A percentile compares a stretch with the other conserved stretches of the same genome.
Evolutionary conservation across 2,797 vertebrate species (phyloP).

Genomic region (Smutsia temminckii): DNA sequence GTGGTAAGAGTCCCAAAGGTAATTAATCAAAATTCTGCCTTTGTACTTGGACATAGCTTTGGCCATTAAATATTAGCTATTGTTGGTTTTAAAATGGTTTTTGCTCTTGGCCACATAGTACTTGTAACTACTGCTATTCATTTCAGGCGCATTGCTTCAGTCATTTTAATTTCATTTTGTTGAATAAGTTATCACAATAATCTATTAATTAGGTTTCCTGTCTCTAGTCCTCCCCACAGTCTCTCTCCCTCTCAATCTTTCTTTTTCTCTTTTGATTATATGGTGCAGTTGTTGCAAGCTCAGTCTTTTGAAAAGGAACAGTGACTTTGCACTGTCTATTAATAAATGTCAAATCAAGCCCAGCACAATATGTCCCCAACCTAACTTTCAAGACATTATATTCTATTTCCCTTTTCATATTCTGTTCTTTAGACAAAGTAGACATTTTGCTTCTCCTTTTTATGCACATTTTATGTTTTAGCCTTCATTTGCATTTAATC

Average conservation of each 20-base stretch:
- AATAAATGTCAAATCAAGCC: conserved; percentile 47
- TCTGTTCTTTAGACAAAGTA: not conserved
- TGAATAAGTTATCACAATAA: not conserved
- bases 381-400: not conserved
- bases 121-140: not conserved
- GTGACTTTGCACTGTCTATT: conserved; percentile 30
- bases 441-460: not conserved
- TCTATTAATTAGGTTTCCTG: not conserved
- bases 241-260: not conserved
- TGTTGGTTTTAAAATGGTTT: not conserved
- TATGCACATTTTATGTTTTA: not conserved
- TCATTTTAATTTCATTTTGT: conserved; percentile 7
- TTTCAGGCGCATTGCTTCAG: not conserved
- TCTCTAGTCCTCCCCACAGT: not conserved
- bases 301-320: conserved; percentile 12
- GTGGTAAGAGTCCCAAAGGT: not conserved
- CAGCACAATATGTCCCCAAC: not conserved
- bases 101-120: not conserved
- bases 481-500: not conserved
- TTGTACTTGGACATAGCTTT: not conserved
- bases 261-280: not conserved
- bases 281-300: not conserved
- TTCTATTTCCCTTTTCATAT: not conserved
- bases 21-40: not conserved
- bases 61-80: not conserved